Base-by-base conservation (phyloP, 2,113 vertebrate genomes). In the Pungitius pungitius region DNA sequence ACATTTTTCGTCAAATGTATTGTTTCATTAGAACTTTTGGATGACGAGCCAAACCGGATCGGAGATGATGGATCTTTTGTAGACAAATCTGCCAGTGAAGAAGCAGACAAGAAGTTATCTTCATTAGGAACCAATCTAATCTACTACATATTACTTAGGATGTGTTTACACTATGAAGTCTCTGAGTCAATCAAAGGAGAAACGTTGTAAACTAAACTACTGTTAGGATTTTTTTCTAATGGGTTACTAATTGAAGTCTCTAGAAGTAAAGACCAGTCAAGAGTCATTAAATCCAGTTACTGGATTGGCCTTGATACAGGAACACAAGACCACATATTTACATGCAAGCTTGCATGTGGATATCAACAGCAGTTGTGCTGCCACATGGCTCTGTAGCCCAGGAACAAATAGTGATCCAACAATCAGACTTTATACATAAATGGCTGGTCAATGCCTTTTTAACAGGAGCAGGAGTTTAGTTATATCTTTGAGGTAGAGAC, bases 161-260 rank as follows among this genome's bases (percentile, higher is more conserved):
- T 35, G 7, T 60, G 43, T 42, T 9, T 43, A 37, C 54, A 63
- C 58, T 47, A 8, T 43, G 15, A 54, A 26, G n/a, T 39, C 1
- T 68, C 10, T n/a, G 59, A 26, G 35, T 73, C 49, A 33, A 39
- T 22, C 20, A 42, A 55, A n/a, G 33, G 0, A 10, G 0, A 22
- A 47, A 57, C 10, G 26, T 6, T n/a, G n/a, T n/a, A n/a, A n/a
- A n/a, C n/a, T 64, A 35, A 70, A 51, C 47, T 54, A 30, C 65
- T 71, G 80, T 80, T 60, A 74, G 74, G 66, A 63, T 10, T 0
- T 24, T 51, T 35, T 43, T 66, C 71, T 42, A 39, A 43, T 60
- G 67, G 45, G 62, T 33, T 30, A 55, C 47, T 78, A 64, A 55
- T 9, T 37, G 61, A n/a, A 11, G 39, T 27, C 49, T 63, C 43